Evolutionary conservation across 2,113 vertebrate genomes (phyloP), one percentile per base, ranked within the genome.

Genomic region (Apeltes quadracus): DNA sequence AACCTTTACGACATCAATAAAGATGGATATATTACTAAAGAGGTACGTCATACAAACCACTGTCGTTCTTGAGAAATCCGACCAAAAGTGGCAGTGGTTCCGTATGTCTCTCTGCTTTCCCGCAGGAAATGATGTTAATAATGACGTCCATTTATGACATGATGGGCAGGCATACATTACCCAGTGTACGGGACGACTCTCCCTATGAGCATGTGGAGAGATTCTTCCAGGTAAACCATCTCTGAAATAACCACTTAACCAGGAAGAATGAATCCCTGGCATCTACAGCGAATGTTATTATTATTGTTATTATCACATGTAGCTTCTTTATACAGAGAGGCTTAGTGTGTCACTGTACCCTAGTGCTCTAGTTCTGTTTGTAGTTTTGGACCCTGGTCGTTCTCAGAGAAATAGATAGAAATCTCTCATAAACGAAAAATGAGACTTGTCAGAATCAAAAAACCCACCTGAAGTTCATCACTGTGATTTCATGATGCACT

Each of bases 1-100:
- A 97, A 99, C 83, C 94, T 99, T 39, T 99, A 99, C 0, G 97
- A 99, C 39, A 96, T 99, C 58, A 98, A 99, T 87, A 99, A 98
- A 71, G 96, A 99, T 0, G 97, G 97, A 70, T 96, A 92, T 82
- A 89, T 99, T 76, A 99, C 95, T 67, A 98, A 97, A 89, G 97
- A 99, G 96, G 97, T 98, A 61, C 4, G 14, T 7, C 65, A 20
- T 12, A 15, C 6, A 57, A 38, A 29, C 12, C 5, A 41, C 1
- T 5, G 7, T 29, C 12, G 20, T 23, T 72, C 12, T 32, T 8
- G 46, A 20, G 16, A n/a, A 63, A 46, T 1, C 7, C 4, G 2
- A 7, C 15, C 18, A 25, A 54, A 16, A 46, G 38, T 12, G 29
- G 22, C 48, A 32, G n/a, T 23, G 58, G 3, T 46, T 3, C 29